phyloP scores from a whole-genome alignment of 2,888 invertebrate species.

The Neria commutata region DNA sequence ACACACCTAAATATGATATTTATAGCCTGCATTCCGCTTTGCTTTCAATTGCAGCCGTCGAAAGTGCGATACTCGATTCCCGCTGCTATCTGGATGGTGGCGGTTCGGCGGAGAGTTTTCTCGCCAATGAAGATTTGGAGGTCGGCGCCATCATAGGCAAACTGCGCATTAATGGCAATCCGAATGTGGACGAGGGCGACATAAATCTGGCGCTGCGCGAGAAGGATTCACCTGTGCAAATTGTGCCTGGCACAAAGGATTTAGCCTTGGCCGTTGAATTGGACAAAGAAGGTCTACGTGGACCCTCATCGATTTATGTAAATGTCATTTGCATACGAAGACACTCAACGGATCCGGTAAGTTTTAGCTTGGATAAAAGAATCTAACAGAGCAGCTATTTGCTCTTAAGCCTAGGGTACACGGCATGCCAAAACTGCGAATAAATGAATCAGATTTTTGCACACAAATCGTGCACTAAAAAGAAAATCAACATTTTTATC shows the following conservation, averaged over 20 bases:
- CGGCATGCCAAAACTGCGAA: too few relatives aligned
- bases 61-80: conserved; percentile 72
- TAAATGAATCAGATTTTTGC: too few relatives aligned
- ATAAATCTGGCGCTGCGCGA: conserved; percentile 81
- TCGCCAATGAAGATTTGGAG: conserved; percentile 83
- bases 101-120: conserved; percentile 88
- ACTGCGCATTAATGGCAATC: conserved; percentile 81
- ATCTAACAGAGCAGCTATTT: conserved; percentile 1
- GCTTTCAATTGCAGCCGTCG: conserved; percentile 62
- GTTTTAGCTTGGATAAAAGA: conserved; percentile 33
- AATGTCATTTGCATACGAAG: conserved; percentile 84
- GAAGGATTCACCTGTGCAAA: conserved; percentile 77
- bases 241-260: conserved; percentile 79
- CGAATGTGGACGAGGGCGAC: conserved; percentile 73
- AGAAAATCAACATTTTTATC: too few relatives aligned
- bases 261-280: conserved; percentile 77
- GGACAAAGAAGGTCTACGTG: conserved; percentile 83
- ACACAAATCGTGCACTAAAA: too few relatives aligned
- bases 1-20: conserved; percentile 11
- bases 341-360: conserved; percentile 78
- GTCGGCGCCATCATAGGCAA: conserved; percentile 81
- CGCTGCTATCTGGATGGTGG: conserved; percentile 90
- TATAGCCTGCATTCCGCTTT: conserved; percentile 27
- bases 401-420: background rate
- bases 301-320: conserved; percentile 84